Evolutionary conservation across 64 coral and sea anemone species (phyloP), one percentile per base, ranked within the genome.

Genomic region (Anthopleura sola): DNA sequence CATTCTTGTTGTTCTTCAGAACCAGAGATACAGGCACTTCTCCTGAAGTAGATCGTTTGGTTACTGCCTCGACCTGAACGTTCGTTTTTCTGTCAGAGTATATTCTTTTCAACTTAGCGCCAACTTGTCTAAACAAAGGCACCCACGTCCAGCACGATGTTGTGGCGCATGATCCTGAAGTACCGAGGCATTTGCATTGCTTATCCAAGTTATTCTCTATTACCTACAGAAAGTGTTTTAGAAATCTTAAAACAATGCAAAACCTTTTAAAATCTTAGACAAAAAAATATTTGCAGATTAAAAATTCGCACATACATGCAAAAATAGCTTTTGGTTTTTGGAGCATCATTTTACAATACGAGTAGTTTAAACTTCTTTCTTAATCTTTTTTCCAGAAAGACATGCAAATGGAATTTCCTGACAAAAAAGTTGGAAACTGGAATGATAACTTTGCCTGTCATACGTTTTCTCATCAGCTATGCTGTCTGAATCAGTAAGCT

Each of bases 141-240:
- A 99, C 84, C n/a, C 81, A 68, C 38, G 82, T 83, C 97, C 97
- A 99, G 55, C 97, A 99, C 5, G 90, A 77, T 71, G 1, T 50
- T 47, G n/a, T n/a, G n/a, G n/a, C n/a, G 58, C 97, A 99, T 24
- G 90, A 87, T 33, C 56, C 82, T 16, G 89, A 99, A 26, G 86
- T 23, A n/a, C 97, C 97, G 62, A 95, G 90, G 26, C 97, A 99
- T 99, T 94, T 95, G 76, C 97, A 99, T 85, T 78, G 28, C 16
- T 49, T 53, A 55, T 78, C 86, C 93, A 99, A 86, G 36, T 95
- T 89, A 56, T 95, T 55, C 75, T 64, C 86, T n/a, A 99, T 60
- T 55, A 95, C 93, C 97, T 99, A 95, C 19, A 79, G 76, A 79
- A 79, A 79, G 76, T 44, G 76, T 79, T 79, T 79, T 48, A 19